A percentile compares a stretch with the other conserved stretches of the same genome.
Conservation (phyloP, 1,140 invertebrate genomes). For the Harlomillsia oculata region DNA sequence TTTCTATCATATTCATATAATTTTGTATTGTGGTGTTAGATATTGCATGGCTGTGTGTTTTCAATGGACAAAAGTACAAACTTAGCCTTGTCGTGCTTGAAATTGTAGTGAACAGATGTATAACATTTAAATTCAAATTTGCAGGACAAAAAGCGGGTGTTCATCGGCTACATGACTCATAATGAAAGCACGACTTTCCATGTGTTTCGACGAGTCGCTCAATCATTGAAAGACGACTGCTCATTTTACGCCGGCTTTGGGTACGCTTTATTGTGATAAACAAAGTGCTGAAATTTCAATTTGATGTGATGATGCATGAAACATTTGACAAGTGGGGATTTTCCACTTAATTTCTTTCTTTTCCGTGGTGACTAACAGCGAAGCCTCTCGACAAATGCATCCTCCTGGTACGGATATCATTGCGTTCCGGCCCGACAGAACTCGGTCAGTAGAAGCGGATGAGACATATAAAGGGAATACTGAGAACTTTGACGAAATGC, state of each 20-base stretch:
- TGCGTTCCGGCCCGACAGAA: slow-evolving; percentile 67
- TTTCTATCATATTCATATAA: no score
- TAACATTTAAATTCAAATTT: slow-evolving; percentile 30
- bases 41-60: background rate
- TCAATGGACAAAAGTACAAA: background rate
- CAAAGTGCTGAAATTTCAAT: no score
- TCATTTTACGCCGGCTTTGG: slow-evolving; percentile 87
- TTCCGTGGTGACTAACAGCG: slow-evolving; percentile 38
- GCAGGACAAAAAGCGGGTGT: slow-evolving; percentile 70
- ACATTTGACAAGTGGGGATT: no score
- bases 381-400: slow-evolving; percentile 63
- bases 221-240: slow-evolving; percentile 89
- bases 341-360: no score
- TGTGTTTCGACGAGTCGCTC: slow-evolving; percentile 68
- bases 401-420: slow-evolving; percentile 66
- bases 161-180: slow-evolving; percentile 86
- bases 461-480: slow-evolving; percentile 66
- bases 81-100: background rate
- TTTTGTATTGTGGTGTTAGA: background rate
- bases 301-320: no score
- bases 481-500: slow-evolving; percentile 58
- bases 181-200: slow-evolving; percentile 70
- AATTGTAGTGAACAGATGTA: slow-evolving; percentile 5
- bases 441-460: slow-evolving; percentile 65
- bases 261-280: slow-evolving; percentile 49